Conservation (phyloP, 2,113 vertebrate genomes). For the Heterochromis multidens region DNA sequence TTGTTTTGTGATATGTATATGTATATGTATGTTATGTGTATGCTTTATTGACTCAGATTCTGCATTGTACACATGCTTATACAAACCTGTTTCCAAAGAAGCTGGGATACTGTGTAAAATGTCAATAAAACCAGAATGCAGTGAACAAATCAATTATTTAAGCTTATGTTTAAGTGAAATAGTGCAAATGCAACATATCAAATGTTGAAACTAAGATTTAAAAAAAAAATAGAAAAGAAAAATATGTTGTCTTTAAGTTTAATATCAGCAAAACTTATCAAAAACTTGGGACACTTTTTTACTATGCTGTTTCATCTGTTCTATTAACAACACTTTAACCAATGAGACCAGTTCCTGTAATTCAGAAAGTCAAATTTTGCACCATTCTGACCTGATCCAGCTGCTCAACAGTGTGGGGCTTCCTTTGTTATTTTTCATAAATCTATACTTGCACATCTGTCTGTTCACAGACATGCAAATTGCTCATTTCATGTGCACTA, state of each 20-base stretch:
- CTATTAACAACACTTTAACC: background rate
- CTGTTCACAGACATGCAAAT: background rate
- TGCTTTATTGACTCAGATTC: background rate
- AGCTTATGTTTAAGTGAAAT: background rate
- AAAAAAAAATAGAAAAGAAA: background rate
- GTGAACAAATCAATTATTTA: background rate
- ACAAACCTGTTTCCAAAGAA: background rate
- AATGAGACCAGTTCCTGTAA: background rate
- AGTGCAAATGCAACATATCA: background rate
- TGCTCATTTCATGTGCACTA: background rate
- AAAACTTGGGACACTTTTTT: background rate
- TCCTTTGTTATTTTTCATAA: background rate
- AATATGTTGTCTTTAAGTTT: background rate
- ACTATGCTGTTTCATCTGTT: background rate
- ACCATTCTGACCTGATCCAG: background rate
- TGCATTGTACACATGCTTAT: background rate
- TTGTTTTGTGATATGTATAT: background rate
- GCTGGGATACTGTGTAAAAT: background rate
- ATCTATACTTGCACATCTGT: no score
- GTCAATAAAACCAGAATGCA: background rate
- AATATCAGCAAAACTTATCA: background rate
- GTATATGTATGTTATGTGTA: background rate
- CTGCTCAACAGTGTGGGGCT: background rate
- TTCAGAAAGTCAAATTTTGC: no score
- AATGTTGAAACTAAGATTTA: background rate